These are phyloP conservation scores for Eubasilissa regina DNA, from an alignment of 1,140 invertebrate species.

Conservation along the genomic window DNA sequence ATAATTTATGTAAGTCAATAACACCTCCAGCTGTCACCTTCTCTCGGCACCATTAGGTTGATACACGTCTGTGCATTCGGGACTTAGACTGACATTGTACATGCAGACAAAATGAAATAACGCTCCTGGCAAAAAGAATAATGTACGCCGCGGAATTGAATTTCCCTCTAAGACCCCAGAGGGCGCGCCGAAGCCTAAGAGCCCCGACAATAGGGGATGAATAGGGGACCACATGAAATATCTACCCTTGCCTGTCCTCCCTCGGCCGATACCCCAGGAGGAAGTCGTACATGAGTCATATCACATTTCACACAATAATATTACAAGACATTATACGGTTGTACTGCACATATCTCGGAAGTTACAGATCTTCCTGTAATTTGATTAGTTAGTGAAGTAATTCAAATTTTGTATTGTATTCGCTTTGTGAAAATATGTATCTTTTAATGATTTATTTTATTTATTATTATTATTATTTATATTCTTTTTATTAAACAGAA, in stretches of 20 bases:
- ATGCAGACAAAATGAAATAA: conserved; percentile 43
- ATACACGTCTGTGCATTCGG: conserved; percentile 13
- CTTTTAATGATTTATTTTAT: no score
- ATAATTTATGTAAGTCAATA: no score
- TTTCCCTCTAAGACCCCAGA: conserved; percentile 26
- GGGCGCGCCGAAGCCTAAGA: not conserved
- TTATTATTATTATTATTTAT: no score
- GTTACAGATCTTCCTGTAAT: no score
- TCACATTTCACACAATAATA: not conserved
- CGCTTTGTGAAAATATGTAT: no score
- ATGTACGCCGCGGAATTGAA: conserved; percentile 52
- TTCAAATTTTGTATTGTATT: no score
- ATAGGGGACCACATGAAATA: conserved; percentile 4
- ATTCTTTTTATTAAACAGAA: no score
- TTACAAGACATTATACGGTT: no score
- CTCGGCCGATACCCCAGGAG: not conserved
- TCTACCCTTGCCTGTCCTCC: not conserved
- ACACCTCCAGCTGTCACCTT: no score
- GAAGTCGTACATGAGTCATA: conserved; percentile 17
- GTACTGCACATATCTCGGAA: no score
- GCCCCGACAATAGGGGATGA: conserved; percentile 19
- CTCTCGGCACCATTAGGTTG: not conserved
- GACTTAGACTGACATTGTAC: not conserved
- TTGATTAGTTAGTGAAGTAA: no score
- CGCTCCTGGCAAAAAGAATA: conserved; percentile 47